Base-by-base conservation (phyloP, 2,888 invertebrate species). In the Scaptomyza tumidula region DNA sequence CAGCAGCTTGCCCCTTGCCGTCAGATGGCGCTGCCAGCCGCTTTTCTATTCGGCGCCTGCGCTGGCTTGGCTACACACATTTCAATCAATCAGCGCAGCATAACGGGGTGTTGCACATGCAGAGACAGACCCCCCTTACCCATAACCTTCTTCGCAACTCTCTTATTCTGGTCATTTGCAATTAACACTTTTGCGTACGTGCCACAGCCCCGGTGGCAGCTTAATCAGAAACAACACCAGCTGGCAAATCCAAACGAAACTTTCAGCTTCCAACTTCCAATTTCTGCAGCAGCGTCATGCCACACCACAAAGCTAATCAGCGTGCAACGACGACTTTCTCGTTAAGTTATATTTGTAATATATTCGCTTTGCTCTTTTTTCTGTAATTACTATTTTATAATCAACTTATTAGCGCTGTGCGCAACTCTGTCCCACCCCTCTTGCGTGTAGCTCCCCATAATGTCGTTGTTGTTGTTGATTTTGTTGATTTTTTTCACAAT, bases 181-280 rank as follows among this genome's bases (percentile, higher is more conserved):
- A 85, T 89, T 89, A 87, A 85, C 86, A 87, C 78, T 88, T 88
- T 78, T 75, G 86, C 76, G 89, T 88, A 89, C 89, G 89, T 89
- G 86, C 89, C 71, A 72, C 89, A 72, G 61, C 60, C 49, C 31
- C 50, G 49, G 33, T 61, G 74, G 74, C 70, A 62, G 75, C 75
- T 62, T 74, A 70, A 75, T 75, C 75, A 75, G 61, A 62, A 59
- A 33, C 44, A 45, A 10, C 33, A 33, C 54, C 41, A 39, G 55
- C 37, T 49, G 31, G 56, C 61, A 6, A 10, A 49, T 19, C 24
- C 45, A 60, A 62, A 31, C 44, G 31, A 45, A 53, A 57, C 63
- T 64, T 62, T 43, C 54, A 24, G 52, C 39, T 48, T 13, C 29
- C 57, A 56, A 37, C 53, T 74, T 50, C 33, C 63, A 49, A 60